phyloP scores from a whole-genome alignment of 2,888 invertebrate genomes.

The Acholoe squamosa region DNA sequence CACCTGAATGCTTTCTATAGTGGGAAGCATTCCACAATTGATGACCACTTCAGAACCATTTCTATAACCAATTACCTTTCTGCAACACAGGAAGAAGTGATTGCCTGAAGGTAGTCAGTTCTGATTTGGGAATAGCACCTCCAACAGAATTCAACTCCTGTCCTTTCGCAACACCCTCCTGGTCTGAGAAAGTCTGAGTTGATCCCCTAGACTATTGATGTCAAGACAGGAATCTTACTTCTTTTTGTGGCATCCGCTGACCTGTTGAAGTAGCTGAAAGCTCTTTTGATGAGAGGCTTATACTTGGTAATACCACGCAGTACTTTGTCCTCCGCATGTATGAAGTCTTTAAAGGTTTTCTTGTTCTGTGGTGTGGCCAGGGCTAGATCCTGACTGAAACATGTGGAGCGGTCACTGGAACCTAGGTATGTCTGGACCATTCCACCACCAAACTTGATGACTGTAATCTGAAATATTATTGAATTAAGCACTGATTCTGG shows the following conservation, averaged over 20 bases:
- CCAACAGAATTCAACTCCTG: too few relatives aligned
- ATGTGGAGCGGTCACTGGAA: neutral
- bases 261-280: neutral
- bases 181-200: too few relatives aligned
- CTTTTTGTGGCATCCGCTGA: neutral
- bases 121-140: too few relatives aligned
- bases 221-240: neutral
- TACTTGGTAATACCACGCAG: neutral
- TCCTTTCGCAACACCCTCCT: too few relatives aligned
- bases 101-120: too few relatives aligned
- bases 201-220: too few relatives aligned
- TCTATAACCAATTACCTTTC: too few relatives aligned
- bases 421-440: neutral
- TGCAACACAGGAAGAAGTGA: too few relatives aligned
- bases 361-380: neutral
- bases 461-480: neutral
- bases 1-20: too few relatives aligned
- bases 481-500: too few relatives aligned
- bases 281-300: neutral
- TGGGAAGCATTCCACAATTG: too few relatives aligned
- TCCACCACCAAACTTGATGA: neutral
- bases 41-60: too few relatives aligned
- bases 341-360: neutral
- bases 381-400: conserved; percentile 2
- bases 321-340: neutral